A percentile compares a stretch with the other conserved stretches of the same genome.
These are phyloP conservation scores for Gortyna flavago DNA, from an alignment of 2,888 invertebrate species.

Conservation along the genomic window DNA sequence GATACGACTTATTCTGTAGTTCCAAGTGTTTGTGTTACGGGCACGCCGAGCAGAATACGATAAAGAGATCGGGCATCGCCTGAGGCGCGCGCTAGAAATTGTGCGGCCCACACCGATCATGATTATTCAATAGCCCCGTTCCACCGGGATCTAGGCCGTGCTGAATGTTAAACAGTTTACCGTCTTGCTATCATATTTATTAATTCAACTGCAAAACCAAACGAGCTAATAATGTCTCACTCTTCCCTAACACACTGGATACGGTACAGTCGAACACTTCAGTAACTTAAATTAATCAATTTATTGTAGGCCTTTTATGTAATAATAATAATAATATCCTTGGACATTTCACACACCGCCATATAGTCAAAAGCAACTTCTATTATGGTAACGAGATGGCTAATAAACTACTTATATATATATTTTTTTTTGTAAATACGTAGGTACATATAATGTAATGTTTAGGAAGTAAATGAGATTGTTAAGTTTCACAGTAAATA, in stretches of 20 bases:
- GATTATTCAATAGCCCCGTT: slow-evolving; percentile 87
- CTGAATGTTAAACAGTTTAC: slow-evolving; percentile 83
- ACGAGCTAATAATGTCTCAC: slow-evolving; percentile 50
- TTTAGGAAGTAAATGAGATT: slow-evolving; percentile 56
- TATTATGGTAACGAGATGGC: too few relatives aligned
- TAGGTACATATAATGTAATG: too few relatives aligned
- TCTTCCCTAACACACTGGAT: slow-evolving; percentile 33
- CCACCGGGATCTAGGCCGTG: slow-evolving; percentile 79
- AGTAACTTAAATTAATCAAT: slow-evolving; percentile 32
- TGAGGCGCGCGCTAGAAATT: slow-evolving; percentile 73
- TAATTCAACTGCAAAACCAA: slow-evolving; percentile 64
- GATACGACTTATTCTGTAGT: slow-evolving; percentile 39
- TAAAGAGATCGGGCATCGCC: slow-evolving; percentile 70
- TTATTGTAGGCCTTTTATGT: slow-evolving; percentile 33
- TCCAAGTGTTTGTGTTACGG: slow-evolving; percentile 48
- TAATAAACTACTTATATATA: too few relatives aligned
- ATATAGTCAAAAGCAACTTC: too few relatives aligned
- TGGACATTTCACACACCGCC: too few relatives aligned
- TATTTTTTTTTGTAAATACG: too few relatives aligned
- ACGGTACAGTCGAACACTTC: slow-evolving; percentile 17
- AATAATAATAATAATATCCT: too few relatives aligned
- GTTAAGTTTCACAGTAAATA: slow-evolving; percentile 55
- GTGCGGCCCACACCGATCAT: slow-evolving; percentile 83
- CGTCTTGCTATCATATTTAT: slow-evolving; percentile 71
- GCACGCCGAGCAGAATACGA: slow-evolving; percentile 62